Conservation (phyloP, 2,888 invertebrate species). For the Drosophila dives region DNA sequence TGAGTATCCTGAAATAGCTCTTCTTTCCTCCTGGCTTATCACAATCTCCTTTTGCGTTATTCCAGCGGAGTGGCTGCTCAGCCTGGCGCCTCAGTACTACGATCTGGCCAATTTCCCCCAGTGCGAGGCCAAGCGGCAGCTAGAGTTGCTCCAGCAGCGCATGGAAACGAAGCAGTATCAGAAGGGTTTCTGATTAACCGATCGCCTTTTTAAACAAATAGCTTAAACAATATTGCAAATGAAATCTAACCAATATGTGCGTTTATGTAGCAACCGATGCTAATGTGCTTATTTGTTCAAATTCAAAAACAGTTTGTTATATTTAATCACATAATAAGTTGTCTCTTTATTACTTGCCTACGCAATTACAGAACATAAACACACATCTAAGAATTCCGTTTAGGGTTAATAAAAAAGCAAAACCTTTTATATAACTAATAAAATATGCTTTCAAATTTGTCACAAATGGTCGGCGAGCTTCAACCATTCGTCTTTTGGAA, state of each 20-base stretch:
- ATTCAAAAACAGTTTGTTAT: conserved; percentile 24
- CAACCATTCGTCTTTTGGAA: conserved; percentile 86
- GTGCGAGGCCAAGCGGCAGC: conserved; percentile 97
- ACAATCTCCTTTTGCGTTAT: conserved; percentile 12
- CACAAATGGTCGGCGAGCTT: conserved; percentile 6
- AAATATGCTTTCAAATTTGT: neutral
- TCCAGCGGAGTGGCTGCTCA: conserved; percentile 96
- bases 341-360: conserved; percentile 41
- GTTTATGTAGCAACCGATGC: conserved; percentile 32
- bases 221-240: conserved; percentile 30
- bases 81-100: conserved; percentile 98
- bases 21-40: neutral
- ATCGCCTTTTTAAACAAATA: conserved; percentile 40
- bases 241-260: conserved; percentile 19
- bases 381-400: conserved; percentile 59
- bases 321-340: conserved; percentile 28
- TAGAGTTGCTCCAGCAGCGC: conserved; percentile 94
- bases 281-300: conserved; percentile 36
- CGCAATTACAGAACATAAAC: conserved; percentile 25
- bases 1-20: conserved; percentile 86
- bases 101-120: conserved; percentile 99
- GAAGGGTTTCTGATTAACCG: conserved; percentile 90
- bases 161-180: conserved; percentile 95
- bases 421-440: conserved; percentile 58
- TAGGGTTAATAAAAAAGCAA: conserved; percentile 58